These are phyloP conservation scores for Syngnathus rostellatus DNA, from an alignment of 2,797 vertebrate genomes.

Conservation along the genomic window DNA sequence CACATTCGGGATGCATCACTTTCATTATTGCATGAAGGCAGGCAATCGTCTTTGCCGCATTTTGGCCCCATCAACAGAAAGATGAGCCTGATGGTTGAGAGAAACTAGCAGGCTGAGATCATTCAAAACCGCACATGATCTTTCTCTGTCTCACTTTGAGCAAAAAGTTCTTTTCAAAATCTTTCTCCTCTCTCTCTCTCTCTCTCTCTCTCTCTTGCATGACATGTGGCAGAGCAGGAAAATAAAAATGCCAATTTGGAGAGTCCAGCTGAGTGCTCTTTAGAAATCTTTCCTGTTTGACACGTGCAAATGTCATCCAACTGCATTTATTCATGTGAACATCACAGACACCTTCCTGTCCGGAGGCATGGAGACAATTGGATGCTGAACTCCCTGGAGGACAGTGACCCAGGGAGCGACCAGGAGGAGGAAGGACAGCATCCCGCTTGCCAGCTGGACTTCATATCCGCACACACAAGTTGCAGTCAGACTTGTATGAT, in stretches of 20 bases:
- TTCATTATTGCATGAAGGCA: slow-evolving; percentile 31
- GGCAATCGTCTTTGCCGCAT: slow-evolving; percentile 28
- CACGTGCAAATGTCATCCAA: slow-evolving; percentile 44
- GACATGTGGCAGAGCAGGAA: slow-evolving; percentile 42
- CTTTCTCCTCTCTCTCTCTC: slow-evolving; percentile 2
- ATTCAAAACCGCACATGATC: slow-evolving; percentile 10
- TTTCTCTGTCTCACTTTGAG: too few species aligned
- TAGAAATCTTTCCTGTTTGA: slow-evolving; percentile 36
- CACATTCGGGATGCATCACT: slow-evolving; percentile 31
- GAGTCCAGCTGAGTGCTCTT: slow-evolving; percentile 47
- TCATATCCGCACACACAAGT: slow-evolving; percentile 14
- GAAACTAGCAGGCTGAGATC: slow-evolving; percentile 30
- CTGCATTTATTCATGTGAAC: slow-evolving; percentile 62
- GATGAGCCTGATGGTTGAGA: slow-evolving; percentile 25
- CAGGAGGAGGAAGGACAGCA: slow-evolving; percentile 33
- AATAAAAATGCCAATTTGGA: slow-evolving; percentile 50
- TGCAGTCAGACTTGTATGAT: slow-evolving; percentile 2
- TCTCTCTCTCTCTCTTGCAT: slow-evolving; percentile 20
- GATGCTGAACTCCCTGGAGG: slow-evolving; percentile 54
- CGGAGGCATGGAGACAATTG: slow-evolving; percentile 41
- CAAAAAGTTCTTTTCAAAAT: neutral
- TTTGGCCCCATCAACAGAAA: too few species aligned
- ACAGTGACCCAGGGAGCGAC: slow-evolving; percentile 46
- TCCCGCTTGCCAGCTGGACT: slow-evolving; percentile 67
- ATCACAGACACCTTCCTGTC: slow-evolving; percentile 46